A percentile compares a stretch with the other conserved stretches of the same genome.
These are phyloP conservation scores for Leuctra nigra DNA, from an alignment of 2,888 invertebrate species.

Conservation along the genomic window DNA sequence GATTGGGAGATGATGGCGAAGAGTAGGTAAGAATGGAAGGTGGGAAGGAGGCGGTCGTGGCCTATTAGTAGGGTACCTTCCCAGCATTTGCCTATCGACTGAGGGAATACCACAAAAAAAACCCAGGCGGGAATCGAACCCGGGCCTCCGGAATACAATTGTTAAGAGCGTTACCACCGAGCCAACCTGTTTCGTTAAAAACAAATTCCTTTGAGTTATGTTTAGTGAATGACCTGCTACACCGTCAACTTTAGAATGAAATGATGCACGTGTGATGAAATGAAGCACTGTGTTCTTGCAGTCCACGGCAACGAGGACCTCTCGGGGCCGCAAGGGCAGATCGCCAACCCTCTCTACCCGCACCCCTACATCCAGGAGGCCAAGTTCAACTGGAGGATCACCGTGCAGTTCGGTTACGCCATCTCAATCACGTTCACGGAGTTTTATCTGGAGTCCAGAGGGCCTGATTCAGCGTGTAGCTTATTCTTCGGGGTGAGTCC, in stretches of 20 bases:
- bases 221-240: neutral
- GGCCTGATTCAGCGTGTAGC: slow-evolving; percentile 27
- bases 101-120: too few relatives aligned
- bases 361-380: slow-evolving; percentile 40
- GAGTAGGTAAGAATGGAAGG: too few relatives aligned
- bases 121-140: too few relatives aligned
- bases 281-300: slow-evolving; percentile 34
- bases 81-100: too few relatives aligned
- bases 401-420: slow-evolving; percentile 46
- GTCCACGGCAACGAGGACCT: slow-evolving; percentile 64
- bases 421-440: slow-evolving; percentile 49
- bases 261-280: neutral
- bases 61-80: too few relatives aligned
- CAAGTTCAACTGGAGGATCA: slow-evolving; percentile 63
- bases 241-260: neutral
- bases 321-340: slow-evolving; percentile 55
- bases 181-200: too few relatives aligned
- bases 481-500: slow-evolving; percentile 28
- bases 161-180: too few relatives aligned
- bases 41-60: too few relatives aligned
- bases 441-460: slow-evolving; percentile 44
- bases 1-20: too few relatives aligned
- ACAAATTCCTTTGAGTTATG: neutral
- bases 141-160: too few relatives aligned
- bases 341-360: slow-evolving; percentile 77